Evolutionary conservation across 2,888 invertebrate genomes (phyloP).

Genomic region (Holacanthella duospinosa): DNA sequence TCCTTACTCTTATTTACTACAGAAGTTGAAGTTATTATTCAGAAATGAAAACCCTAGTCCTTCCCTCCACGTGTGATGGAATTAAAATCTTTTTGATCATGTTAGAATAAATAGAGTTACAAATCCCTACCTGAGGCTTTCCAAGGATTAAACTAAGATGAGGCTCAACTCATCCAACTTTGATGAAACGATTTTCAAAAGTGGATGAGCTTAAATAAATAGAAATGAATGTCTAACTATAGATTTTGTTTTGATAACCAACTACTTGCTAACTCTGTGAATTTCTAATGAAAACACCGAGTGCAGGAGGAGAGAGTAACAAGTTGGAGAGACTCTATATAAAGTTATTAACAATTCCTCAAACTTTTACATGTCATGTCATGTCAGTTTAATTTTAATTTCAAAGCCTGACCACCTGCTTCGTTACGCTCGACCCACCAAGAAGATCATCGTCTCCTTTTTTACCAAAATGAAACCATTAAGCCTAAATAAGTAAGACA

Average conservation of each 20-base stretch:
- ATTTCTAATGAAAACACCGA: too few relatives aligned
- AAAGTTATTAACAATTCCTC: not conserved
- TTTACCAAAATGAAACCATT: not conserved
- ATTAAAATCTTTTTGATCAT: not conserved
- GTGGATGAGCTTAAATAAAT: not conserved
- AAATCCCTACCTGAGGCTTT: not conserved
- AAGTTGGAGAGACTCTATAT: too few relatives aligned
- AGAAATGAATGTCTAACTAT: not conserved
- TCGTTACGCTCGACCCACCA: not conserved
- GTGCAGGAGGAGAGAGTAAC: not conserved
- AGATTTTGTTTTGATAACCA: not conserved
- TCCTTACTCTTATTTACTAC: too few relatives aligned
- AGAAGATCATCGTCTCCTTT: not conserved
- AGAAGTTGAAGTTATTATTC: too few relatives aligned
- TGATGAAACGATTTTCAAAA: not conserved
- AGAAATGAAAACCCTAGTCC: not conserved
- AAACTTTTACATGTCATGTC: not conserved
- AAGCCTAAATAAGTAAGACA: not conserved
- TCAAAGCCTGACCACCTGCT: not conserved
- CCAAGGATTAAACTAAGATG: too few relatives aligned
- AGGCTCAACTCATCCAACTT: not conserved
- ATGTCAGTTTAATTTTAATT: not conserved
- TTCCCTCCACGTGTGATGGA: not conserved
- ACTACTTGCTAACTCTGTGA: not conserved
- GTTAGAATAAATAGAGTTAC: not conserved